Conservation (phyloP, 2,113 vertebrate genomes). For the Gila orcuttii region DNA sequence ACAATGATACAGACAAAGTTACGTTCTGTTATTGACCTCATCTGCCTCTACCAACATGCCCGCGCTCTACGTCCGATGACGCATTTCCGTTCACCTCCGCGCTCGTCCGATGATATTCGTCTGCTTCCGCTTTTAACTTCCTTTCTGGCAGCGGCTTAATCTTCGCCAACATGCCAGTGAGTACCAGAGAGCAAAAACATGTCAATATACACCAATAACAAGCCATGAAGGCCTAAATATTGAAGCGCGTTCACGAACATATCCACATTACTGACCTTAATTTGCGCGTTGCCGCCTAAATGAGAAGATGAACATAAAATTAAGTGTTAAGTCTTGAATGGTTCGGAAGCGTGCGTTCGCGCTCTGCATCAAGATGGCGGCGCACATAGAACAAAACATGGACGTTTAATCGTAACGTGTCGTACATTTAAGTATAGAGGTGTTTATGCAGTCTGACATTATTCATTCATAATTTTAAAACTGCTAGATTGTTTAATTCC, state of each 20-base stretch:
- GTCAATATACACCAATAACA: constrained; percentile 14
- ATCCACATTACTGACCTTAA: neutral
- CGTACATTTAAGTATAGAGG: neutral
- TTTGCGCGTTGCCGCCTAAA: neutral
- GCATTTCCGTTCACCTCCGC: constrained; percentile 72
- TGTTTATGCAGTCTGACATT: neutral
- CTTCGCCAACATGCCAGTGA: constrained; percentile 89
- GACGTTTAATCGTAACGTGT: constrained; percentile 45
- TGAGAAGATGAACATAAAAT: neutral
- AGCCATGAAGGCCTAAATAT: accelerated
- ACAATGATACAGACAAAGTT: too few relatives aligned
- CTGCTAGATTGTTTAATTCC: neutral
- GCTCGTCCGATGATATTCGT: constrained; percentile 71
- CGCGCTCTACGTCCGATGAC: neutral
- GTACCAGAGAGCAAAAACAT: constrained; percentile 61
- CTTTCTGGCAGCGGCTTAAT: constrained; percentile 86
- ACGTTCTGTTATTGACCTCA: neutral
- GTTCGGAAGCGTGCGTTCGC: constrained; percentile 43
- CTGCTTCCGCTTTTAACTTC: constrained; percentile 77
- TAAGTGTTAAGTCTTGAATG: constrained; percentile 2
- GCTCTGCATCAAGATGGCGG: constrained; percentile 77
- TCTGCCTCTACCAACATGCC: constrained; percentile 68
- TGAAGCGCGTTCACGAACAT: neutral
- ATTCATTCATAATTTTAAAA: neutral
- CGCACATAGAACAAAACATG: constrained; percentile 74